Percentiles rank a stretch among this genome's conserved stretches.
These are phyloP conservation scores for Hypothenemus hampei DNA, from an alignment of 1,140 invertebrate species.

Conservation along the genomic window DNA sequence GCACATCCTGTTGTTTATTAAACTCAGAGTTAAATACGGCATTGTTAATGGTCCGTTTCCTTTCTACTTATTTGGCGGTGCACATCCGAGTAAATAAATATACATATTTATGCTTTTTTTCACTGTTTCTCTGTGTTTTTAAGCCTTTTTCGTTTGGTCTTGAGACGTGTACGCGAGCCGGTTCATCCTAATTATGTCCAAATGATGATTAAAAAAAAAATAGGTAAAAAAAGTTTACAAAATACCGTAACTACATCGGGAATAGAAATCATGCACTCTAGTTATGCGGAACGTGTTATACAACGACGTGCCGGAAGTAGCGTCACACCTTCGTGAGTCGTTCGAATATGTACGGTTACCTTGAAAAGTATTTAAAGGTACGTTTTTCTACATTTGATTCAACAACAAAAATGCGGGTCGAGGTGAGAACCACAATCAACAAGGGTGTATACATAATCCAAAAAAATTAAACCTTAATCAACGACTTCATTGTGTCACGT, in stretches of 20 bases:
- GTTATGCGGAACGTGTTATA: constrained; percentile 8
- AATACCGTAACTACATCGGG: background rate
- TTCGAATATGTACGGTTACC: constrained; percentile 8
- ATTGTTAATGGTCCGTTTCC: constrained; percentile 28
- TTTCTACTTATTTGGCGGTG: constrained; percentile 25
- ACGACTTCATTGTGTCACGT: too few species aligned
- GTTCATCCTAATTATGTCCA: background rate
- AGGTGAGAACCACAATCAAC: too few species aligned
- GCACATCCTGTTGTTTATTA: constrained; percentile 28
- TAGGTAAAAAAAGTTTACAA: background rate
- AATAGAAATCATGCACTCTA: background rate
- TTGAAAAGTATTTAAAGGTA: constrained; percentile 19
- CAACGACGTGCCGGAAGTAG: constrained; percentile 10
- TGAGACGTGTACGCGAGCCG: background rate
- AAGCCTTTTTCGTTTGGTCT: background rate
- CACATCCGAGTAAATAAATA: constrained; percentile 15
- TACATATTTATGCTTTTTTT: constrained; percentile 6
- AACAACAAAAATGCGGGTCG: too few species aligned
- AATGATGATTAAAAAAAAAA: background rate
- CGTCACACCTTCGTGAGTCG: constrained; percentile 16
- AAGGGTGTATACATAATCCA: too few species aligned
- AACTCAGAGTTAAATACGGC: constrained; percentile 25
- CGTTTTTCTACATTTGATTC: too few species aligned
- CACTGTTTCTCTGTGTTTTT: background rate
- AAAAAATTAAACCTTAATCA: too few species aligned